These are phyloP conservation scores for Bujurquina vittata DNA, from an alignment of 2,113 vertebrate species.

Conservation along the genomic window DNA sequence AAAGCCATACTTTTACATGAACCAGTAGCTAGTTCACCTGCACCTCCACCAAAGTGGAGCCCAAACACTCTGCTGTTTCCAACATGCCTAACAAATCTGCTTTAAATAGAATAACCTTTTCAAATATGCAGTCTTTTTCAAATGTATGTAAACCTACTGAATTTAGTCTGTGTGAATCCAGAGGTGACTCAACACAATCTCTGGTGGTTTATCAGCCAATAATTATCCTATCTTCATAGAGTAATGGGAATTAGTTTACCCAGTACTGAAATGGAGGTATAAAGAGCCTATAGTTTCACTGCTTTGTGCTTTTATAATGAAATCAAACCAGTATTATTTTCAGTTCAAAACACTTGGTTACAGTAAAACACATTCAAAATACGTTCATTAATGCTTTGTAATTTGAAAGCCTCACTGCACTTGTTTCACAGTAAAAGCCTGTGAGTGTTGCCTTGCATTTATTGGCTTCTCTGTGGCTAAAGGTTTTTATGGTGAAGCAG, in stretches of 20 bases:
- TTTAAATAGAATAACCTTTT: background rate
- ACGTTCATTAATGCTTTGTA: background rate
- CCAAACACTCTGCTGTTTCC: background rate
- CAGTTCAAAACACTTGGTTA: background rate
- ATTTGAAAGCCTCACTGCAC: background rate
- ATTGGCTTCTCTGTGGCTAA: background rate
- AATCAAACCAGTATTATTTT: conserved; percentile 9
- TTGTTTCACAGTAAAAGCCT: conserved; percentile 3
- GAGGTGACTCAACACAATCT: conserved; percentile 3
- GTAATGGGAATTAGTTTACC: conserved; percentile 11
- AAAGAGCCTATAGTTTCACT: background rate
- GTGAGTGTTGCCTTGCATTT: background rate
- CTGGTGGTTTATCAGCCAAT: background rate
- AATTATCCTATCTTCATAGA: background rate
- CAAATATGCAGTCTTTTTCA: background rate
- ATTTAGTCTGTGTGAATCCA: conserved; percentile 1
- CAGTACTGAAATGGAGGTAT: conserved; percentile 15
- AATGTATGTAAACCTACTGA: background rate
- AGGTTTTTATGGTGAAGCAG: conserved; percentile 11
- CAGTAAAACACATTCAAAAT: too few species aligned
- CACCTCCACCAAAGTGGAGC: background rate
- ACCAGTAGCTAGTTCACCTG: conserved; percentile 19
- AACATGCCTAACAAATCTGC: background rate
- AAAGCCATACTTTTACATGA: conserved; percentile 13
- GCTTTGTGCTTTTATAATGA: background rate